Evolutionary conservation across 1,140 invertebrate species (phyloP), one percentile per base, ranked within the genome.

Genomic region (Drosophila micromelanica): DNA sequence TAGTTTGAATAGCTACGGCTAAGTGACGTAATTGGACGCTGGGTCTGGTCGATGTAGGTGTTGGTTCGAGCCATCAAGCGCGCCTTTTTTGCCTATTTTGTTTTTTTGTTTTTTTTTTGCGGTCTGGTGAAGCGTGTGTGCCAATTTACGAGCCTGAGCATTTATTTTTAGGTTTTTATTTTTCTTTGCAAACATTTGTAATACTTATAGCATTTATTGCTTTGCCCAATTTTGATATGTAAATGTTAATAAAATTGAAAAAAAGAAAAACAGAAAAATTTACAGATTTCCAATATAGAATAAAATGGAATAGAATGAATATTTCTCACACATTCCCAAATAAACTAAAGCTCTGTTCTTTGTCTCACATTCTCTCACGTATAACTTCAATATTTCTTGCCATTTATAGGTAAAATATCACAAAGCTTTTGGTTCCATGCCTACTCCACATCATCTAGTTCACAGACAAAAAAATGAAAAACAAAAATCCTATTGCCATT

Each of bases 91-190:
- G 2, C 37, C 6, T 55, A 56, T 55, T 84, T 87, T 86, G n/a
- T 75, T 49, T n/a, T 55, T 62, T 55, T 84, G 78, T 87, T 48
- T 4, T 60, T 62, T 55, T 84, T 87, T 86, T 78, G 82, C 76
- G 79, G 78, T 89, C 72, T 86, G 78, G 35, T 86, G 84, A 86
- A 86, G 82, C 82, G 82, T 86, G 84, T 86, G 82, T 82, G 82
- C 82, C 82, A 86, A 86, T 86, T 86, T 86, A 89, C 68, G 75
- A 89, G 84, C 79, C 64, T 73, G 59, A 72, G 43, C 76, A 73
- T 82, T 80, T 87, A 81, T 87, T 81, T 87, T 86, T 87, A 86
- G 43, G 43, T 56, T 59, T 61, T 43, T 15, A n/a, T 55, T 30
- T 30, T 73, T 42, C 73, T 74, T 63, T 64, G 65, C 78, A 65